phyloP scores from a whole-genome alignment of 2,113 vertebrate species.

The Petrocephalus microphthalmus region DNA sequence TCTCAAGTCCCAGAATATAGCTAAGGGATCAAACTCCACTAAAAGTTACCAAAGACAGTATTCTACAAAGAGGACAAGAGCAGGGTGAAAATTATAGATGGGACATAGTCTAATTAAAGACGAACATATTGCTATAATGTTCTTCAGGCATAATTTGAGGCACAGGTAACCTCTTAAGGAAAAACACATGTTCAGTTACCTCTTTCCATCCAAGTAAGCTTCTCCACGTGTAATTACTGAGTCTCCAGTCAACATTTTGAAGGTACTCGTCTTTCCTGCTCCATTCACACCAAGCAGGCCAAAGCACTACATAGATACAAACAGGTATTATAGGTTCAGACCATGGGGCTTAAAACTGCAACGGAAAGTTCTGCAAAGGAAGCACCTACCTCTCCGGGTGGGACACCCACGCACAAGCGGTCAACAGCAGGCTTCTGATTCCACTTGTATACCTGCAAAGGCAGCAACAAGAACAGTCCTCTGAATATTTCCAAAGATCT shows the following conservation, averaged over 20 bases:
- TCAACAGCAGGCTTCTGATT: constrained; percentile 94
- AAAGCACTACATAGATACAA: constrained; percentile 75
- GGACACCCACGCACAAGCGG: constrained; percentile 90
- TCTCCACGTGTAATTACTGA: constrained; percentile 85
- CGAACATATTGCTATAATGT: neutral
- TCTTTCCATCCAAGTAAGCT: constrained; percentile 87
- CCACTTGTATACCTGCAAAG: constrained; percentile 80
- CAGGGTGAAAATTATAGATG: neutral
- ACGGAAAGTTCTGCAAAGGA: neutral
- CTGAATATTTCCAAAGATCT: neutral
- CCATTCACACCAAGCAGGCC: constrained; percentile 94
- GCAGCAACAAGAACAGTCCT: neutral
- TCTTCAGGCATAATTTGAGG: neutral
- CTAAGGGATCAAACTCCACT: neutral
- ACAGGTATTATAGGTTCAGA: constrained; percentile 5
- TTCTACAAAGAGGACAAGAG: neutral
- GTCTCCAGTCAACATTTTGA: constrained; percentile 97
- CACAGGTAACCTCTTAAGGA: neutral
- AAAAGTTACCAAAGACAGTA: neutral
- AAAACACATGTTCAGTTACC: constrained; percentile 55
- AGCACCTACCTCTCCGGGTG: constrained; percentile 83
- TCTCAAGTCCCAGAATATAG: neutral
- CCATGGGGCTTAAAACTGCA: neutral
- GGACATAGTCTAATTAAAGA: neutral
- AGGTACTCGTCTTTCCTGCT: constrained; percentile 93